Evolutionary conservation across 2,797 vertebrate genomes (phyloP), one percentile per base, ranked within the genome.

Genomic region (Microctenopoma stevenorrisi): DNA sequence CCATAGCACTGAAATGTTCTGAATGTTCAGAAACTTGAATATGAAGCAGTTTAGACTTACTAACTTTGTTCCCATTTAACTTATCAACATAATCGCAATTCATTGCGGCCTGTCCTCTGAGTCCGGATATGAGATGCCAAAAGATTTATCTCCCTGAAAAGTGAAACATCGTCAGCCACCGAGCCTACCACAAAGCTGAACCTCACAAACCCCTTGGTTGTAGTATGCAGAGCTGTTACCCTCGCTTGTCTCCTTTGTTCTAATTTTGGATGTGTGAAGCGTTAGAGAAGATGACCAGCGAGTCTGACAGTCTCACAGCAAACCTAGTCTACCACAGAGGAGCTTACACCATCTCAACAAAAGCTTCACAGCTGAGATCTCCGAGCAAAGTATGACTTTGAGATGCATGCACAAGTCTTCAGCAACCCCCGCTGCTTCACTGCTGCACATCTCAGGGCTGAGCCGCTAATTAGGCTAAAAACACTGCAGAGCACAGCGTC

Each of bases 381-480:
- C 51, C 22, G 61, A 83, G 85, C 78, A 60, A 83, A 83, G 76
- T 73, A 30, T 54, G 82, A 86, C 78, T 90, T 84, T 82, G 72
- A 86, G 83, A 82, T 68, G 72, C 52, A 62, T 82, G 81, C 50
- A 52, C 40, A 51, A 84, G 81, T 83, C 77, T 86, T 61, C 55
- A 70, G 86, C 79, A 74, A 73, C 67, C 82, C 82, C 84, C 37
- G 84, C 86, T 83, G 82, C 79, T 85, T 72, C 72, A 37, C 78
- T 81, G 82, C 81, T 80, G 83, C 72, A 79, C 75, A 66, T 89
- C 84, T 89, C 86, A 83, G 88, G 88, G 89, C 88, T 87, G 76
- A 88, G 76, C 67, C 6, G 51, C 82, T 94, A 94, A 94, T 92
- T 91, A 93, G 90, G 88, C 79, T 88, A 86, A 91, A 90, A 92